A percentile compares a stretch with the other conserved stretches of the same genome.
phyloP scores from a whole-genome alignment of 2,888 invertebrate genomes.

The Drosophila nigritarsus region DNA sequence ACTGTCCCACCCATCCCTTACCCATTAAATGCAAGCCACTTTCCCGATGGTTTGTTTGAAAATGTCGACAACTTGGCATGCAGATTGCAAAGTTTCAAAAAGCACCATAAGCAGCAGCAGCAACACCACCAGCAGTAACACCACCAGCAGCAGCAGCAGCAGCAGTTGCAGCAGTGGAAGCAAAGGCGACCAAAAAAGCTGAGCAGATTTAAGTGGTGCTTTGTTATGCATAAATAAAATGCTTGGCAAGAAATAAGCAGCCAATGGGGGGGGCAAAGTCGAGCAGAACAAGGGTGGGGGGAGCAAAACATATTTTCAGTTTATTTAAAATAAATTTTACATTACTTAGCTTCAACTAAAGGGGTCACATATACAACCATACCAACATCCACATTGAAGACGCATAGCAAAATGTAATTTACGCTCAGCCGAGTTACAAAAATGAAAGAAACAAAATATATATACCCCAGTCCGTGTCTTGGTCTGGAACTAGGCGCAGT shows the following conservation, averaged over 20 bases:
- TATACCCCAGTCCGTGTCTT: slow-evolving; percentile 21
- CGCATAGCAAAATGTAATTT: slow-evolving; percentile 70
- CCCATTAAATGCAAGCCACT: slow-evolving; percentile 30
- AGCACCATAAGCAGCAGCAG: slow-evolving; percentile 57
- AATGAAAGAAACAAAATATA: slow-evolving; percentile 13
- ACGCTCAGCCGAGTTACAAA: slow-evolving; percentile 58
- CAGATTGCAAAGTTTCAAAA: slow-evolving; percentile 79
- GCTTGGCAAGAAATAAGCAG: slow-evolving; percentile 69
- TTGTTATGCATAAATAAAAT: slow-evolving; percentile 81
- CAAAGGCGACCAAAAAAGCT: slow-evolving; percentile 52
- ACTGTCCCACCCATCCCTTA: slow-evolving; percentile 4
- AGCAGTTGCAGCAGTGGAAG: slow-evolving; percentile 23
- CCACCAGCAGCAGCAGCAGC: slow-evolving; percentile 23
- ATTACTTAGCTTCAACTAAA: slow-evolving; percentile 67
- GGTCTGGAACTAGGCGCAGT: slow-evolving; percentile 48
- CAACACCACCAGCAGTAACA: slow-evolving; percentile 34
- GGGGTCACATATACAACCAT: slow-evolving; percentile 38
- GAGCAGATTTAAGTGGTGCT: slow-evolving; percentile 79
- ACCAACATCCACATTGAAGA: slow-evolving; percentile 9
- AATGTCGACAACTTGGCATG: slow-evolving; percentile 80
- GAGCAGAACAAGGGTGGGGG: slow-evolving; percentile 21
- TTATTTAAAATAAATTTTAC: slow-evolving; percentile 81
- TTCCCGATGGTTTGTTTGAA: slow-evolving; percentile 71
- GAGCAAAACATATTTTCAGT: slow-evolving; percentile 75
- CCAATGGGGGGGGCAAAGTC: slow-evolving; percentile 27